phyloP scores from a whole-genome alignment of 2,888 invertebrate species.

The Theretra japonica region DNA sequence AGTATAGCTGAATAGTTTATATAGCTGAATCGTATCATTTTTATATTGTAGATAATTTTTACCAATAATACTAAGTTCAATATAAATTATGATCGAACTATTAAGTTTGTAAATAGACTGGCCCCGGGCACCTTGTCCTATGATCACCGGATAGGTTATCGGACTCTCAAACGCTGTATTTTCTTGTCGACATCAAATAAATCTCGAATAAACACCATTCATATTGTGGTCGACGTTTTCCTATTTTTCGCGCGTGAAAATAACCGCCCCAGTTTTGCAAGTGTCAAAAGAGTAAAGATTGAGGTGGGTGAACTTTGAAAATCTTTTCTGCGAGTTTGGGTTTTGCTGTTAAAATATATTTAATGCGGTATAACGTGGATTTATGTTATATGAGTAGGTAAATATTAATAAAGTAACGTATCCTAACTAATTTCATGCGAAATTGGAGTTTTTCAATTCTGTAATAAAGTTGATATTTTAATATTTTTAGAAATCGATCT shows the following conservation, averaged over 20 bases:
- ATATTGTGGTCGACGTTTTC: slow-evolving; percentile 15
- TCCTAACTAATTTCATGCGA: too few relatives aligned
- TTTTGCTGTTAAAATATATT: not conserved
- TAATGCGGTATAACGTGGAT: too few relatives aligned
- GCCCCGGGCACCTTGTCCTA: not conserved
- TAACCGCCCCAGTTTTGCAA: slow-evolving; percentile 36
- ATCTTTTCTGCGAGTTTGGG: too few relatives aligned
- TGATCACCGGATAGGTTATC: not conserved
- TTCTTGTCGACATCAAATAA: slow-evolving; percentile 15
- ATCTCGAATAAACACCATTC: slow-evolving; percentile 11
- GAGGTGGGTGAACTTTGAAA: slow-evolving; percentile 31
- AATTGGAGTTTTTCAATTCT: too few relatives aligned
- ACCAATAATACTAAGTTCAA: too few relatives aligned
- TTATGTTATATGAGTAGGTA: too few relatives aligned
- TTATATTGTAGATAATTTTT: too few relatives aligned
- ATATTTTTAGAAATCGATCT: too few relatives aligned
- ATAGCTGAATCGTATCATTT: too few relatives aligned
- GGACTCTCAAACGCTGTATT: not conserved
- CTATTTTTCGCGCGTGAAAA: slow-evolving; percentile 27
- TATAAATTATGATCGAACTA: not conserved
- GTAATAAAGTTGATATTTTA: too few relatives aligned
- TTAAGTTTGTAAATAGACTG: not conserved
- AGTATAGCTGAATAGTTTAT: too few relatives aligned
- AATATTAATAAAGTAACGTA: too few relatives aligned
- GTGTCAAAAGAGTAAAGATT: slow-evolving; percentile 30